Evolutionary conservation across 64 coral and sea anemone genomes (phyloP), one percentile per base, ranked within the genome.

Genomic region (Montipora foliosa): DNA sequence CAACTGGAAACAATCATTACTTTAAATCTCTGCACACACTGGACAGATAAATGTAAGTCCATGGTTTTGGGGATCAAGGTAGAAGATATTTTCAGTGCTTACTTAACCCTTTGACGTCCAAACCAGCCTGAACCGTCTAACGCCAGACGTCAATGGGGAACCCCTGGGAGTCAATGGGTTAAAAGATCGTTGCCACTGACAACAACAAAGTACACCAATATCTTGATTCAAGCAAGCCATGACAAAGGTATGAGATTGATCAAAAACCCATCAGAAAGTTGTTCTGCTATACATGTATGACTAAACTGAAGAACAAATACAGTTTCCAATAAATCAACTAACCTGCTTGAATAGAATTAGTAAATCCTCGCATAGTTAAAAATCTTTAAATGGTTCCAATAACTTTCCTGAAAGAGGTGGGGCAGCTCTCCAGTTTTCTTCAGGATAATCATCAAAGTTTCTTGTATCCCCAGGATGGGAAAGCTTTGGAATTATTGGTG

Each of bases 361-460:
- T 68, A 53, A 67, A 49, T 79, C 67, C 77, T 24, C 17, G 3
- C 37, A 21, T 64, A 37, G 86, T 94, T 97, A 99, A 92, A 99
- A 99, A 81, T 96, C 97, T 92, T 99, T 99, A 79, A 99, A 99
- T 15, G 97, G 97, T 59, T 99, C 97, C 37, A 99, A 71, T 89
- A 94, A 81, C 22, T 96, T 99, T 21, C 83, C 94, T 50, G 61
- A 12, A 16, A 99, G 86, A 24, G 98, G 95, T 6, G 95, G 92
- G 4, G 95, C 98, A 71, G 87, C 72, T 87, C 80, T 96, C 98
- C 98, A 99, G 67, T 99, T 93, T 24, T 99, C 98, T 46, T 99
- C 98, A 16, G 98, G 98, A 50, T 99, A 99, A n/a, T 99, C 98
- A 71, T 99, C 98, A 90, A 99, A 99, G 75, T 99, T 99, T 47